Evolutionary conservation across 2,888 invertebrate genomes (phyloP).

Genomic region (Ennomos fuscantarius): DNA sequence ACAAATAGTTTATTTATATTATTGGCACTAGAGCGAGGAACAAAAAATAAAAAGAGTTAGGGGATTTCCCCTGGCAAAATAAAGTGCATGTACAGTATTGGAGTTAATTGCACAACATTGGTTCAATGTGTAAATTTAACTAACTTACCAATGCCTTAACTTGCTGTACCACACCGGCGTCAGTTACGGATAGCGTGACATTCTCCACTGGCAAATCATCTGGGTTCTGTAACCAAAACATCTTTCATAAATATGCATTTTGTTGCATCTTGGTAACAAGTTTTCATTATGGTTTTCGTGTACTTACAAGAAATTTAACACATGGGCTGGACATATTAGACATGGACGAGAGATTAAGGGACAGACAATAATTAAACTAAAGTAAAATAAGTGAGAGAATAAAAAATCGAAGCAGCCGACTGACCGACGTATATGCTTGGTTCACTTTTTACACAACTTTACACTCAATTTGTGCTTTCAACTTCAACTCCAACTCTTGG

Average conservation of each 20-base stretch:
- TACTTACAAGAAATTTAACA: conserved; percentile 22
- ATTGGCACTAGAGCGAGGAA: neutral
- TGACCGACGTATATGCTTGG: too few species aligned
- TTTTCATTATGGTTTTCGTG: neutral
- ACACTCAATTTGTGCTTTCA: too few species aligned
- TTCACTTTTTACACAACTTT: too few species aligned
- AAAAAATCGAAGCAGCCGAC: too few species aligned
- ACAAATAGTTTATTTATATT: too few species aligned
- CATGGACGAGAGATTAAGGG: neutral
- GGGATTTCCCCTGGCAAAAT: conserved; percentile 25
- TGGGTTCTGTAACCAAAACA: conserved; percentile 79
- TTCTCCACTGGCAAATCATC: conserved; percentile 84
- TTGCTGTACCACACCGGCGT: conserved; percentile 81
- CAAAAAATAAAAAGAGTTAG: neutral
- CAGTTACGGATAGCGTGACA: conserved; percentile 69
- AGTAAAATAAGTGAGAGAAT: too few species aligned
- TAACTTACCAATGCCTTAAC: conserved; percentile 87
- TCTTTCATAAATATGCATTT: conserved; percentile 9
- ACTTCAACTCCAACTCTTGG: too few species aligned
- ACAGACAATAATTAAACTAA: neutral
- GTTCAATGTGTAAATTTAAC: neutral
- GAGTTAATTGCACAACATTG: conserved; percentile 27
- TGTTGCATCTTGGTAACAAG: neutral
- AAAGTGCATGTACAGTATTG: conserved; percentile 24
- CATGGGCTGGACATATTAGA: conserved; percentile 16